Base-by-base conservation (phyloP, 2,113 vertebrate species). In the Pangasianodon gigas region DNA sequence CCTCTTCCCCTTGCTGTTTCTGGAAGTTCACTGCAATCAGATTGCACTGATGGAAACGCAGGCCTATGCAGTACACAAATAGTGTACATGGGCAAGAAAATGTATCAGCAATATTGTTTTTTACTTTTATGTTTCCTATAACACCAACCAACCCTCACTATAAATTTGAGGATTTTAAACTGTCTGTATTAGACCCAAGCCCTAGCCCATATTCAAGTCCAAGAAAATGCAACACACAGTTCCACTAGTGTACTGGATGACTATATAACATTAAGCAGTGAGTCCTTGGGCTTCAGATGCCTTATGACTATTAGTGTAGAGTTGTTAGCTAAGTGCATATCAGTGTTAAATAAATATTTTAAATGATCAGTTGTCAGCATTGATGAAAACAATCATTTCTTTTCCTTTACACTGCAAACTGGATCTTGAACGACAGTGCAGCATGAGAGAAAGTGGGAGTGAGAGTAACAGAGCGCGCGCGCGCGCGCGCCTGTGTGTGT, bases 401-500 rank as follows among this genome's bases (percentile, higher is more conserved):
- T 26, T 51, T 26, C 37, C 46, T 58, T 10, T 46, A 60, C 19
- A 67, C 37, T 69, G 62, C 6, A 37, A 56, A 51, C 24, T 13
- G 18, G 29, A 0, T 32, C 75, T 16, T 41, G 24, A 58, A 32
- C 51, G 46, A 44, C 79, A 37, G 80, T 37, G 79, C 79, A 32
- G 80, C 51, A 32, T 13, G 32, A 41, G 54, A 41, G 18, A 41
- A 60, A 84, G 81, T 37, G 8, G 54, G 79, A 82, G 51, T 19
- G 80, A 54, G 10, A 26, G 89, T 92, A 91, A 94, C 86, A 90
- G 79, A 14, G 56, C 16, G 87, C 32, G 58, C 44, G 56, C 3
- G 84, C 18, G 74, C 2, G 11, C 41, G 62, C 2, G 89, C n/a
- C 65, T 67, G 81, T 71, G 88, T 48, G 90, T 80, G 91, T 84